Evolutionary conservation across 2,797 vertebrate genomes (phyloP).

Genomic region (Myripristis jacobus): DNA sequence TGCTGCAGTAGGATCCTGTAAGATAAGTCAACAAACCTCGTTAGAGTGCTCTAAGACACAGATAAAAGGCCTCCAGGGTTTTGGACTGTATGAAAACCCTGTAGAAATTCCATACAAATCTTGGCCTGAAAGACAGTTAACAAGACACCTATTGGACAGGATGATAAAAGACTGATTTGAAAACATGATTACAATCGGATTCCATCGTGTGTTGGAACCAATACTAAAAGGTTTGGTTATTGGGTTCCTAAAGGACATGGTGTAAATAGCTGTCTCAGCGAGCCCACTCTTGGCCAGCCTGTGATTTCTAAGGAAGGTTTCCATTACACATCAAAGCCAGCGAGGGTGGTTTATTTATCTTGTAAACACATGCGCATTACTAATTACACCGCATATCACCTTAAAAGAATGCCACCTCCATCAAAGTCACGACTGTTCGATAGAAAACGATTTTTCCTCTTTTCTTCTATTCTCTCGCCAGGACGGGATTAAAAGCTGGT

Average conservation of each 20-base stretch:
- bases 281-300: conserved; percentile 36
- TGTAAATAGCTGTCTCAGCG: conserved; percentile 64
- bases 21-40: conserved; percentile 22
- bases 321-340: conserved; percentile 68
- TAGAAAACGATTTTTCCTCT: conserved; percentile 60
- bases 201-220: conserved; percentile 14
- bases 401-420: conserved; percentile 78
- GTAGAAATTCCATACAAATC: neutral
- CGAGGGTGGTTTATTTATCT: conserved; percentile 75
- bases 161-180: neutral
- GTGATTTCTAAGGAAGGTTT: conserved; percentile 54
- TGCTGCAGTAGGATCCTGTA: conserved; percentile 18
- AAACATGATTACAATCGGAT: conserved; percentile 26
- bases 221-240: conserved; percentile 39
- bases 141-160: conserved; percentile 1
- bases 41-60: conserved; percentile 11
- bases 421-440: conserved; percentile 76
- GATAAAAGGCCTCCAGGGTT: conserved; percentile 7
- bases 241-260: conserved; percentile 23
- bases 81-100: neutral
- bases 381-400: conserved; percentile 75
- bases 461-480: conserved; percentile 76
- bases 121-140: neutral
- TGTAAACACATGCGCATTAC: conserved; percentile 75
- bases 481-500: conserved; percentile 79